phyloP scores from a whole-genome alignment of 2,797 vertebrate species.

The Cryptoblepharus egeriae region DNA sequence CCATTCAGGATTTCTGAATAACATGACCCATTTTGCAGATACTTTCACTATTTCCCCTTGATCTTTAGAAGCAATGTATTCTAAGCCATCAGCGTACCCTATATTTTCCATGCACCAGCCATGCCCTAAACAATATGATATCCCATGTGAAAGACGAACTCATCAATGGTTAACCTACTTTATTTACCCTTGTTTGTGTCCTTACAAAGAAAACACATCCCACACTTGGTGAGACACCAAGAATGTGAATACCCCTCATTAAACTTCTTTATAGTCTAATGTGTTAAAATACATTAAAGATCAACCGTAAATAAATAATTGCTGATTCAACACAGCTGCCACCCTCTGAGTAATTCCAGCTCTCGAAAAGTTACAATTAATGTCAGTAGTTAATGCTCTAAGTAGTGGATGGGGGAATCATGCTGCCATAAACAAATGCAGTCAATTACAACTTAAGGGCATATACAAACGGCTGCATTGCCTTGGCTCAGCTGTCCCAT shows the following conservation, averaged over 20 bases:
- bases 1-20: background rate
- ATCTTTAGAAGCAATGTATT: background rate
- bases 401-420: slow-evolving; percentile 34
- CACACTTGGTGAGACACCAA: slow-evolving; percentile 18
- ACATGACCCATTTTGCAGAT: no score
- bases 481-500: slow-evolving; percentile 20
- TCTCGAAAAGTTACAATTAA: slow-evolving; percentile 62
- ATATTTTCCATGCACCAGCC: background rate
- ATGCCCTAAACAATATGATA: background rate
- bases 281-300: slow-evolving; percentile 47
- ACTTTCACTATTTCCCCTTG: no score
- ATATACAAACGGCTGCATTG: slow-evolving; percentile 16
- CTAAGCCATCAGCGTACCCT: background rate
- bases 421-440: slow-evolving; percentile 46
- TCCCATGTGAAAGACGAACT: background rate
- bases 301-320: slow-evolving; percentile 62
- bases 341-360: slow-evolving; percentile 52
- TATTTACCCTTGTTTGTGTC: slow-evolving; percentile 6
- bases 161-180: slow-evolving; percentile 11
- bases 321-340: slow-evolving; percentile 59
- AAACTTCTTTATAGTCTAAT: slow-evolving; percentile 49
- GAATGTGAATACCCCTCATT: slow-evolving; percentile 49
- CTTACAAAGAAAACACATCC: background rate
- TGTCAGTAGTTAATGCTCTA: slow-evolving; percentile 51
- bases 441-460: slow-evolving; percentile 46